A percentile compares a stretch with the other conserved stretches of the same genome.
phyloP scores from a whole-genome alignment of 2,797 vertebrate species.

The Syngnathus rostellatus region DNA sequence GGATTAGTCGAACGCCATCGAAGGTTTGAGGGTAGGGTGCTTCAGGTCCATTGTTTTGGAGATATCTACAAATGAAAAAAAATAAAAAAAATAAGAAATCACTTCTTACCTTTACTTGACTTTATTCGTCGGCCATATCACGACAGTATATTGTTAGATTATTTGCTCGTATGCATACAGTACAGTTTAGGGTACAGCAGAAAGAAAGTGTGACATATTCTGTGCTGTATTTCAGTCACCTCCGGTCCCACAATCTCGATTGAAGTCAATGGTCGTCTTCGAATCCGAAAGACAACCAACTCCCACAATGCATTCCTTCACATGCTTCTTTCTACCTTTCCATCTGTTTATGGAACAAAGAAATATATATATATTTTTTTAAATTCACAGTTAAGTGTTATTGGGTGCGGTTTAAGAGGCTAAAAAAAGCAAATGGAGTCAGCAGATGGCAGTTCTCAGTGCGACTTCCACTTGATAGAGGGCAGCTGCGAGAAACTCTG shows the following conservation, averaged over 20 bases:
- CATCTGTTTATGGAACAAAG: no score
- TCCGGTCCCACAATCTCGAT: no score
- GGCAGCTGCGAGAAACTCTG: slow-evolving; percentile 61
- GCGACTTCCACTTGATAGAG: slow-evolving; percentile 55
- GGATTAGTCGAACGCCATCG: background rate
- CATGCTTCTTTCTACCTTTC: no score
- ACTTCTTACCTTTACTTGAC: background rate
- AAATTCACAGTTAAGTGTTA: no score
- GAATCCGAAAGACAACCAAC: no score
- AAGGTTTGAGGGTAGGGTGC: background rate
- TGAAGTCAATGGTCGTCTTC: no score
- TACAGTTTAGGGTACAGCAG: background rate
- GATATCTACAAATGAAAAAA: background rate
- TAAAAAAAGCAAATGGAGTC: background rate
- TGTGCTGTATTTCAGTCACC: slow-evolving; percentile 21
- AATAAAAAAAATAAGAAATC: background rate
- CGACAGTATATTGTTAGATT: no score
- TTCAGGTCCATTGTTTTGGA: background rate
- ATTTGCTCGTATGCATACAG: background rate
- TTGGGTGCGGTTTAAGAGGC: no score
- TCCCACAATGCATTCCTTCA: no score
- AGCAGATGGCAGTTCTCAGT: slow-evolving; percentile 41
- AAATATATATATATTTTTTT: no score
- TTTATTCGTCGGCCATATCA: no score
- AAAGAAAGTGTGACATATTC: slow-evolving; percentile 49